A percentile compares a stretch with the other conserved stretches of the same genome.
Evolutionary conservation across 2,113 vertebrate species (phyloP).

Genomic region (Equus przewalskii): DNA sequence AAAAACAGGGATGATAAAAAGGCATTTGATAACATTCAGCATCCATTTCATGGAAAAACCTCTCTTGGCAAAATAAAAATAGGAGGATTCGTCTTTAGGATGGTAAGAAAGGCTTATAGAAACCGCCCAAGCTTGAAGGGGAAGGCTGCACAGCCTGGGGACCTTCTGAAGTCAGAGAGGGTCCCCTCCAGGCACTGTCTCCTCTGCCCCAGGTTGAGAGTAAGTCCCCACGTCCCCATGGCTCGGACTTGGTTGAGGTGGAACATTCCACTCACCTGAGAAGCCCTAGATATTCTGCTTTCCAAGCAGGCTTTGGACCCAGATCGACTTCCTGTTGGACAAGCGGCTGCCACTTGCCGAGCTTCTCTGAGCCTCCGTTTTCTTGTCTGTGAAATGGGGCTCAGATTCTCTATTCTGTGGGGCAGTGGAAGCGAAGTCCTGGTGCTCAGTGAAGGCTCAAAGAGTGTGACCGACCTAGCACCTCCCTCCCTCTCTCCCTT

Average conservation of each 20-base stretch:
- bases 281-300: neutral
- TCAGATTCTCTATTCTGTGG: neutral
- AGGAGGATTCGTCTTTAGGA: conserved; percentile 33
- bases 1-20: conserved; percentile 81
- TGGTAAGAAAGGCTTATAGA: neutral
- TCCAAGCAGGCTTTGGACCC: neutral
- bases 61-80: conserved; percentile 78
- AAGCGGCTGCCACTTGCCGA: neutral
- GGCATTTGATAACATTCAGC: conserved; percentile 80
- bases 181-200: neutral
- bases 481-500: neutral
- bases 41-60: conserved; percentile 75
- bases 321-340: neutral
- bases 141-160: neutral
- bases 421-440: accelerated
- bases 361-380: neutral
- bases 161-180: neutral
- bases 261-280: neutral
- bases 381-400: neutral
- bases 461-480: accelerated
- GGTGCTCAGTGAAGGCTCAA: neutral
- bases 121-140: neutral
- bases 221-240: neutral
- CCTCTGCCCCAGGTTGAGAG: neutral
- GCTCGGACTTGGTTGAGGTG: neutral